Conservation (phyloP, 1,140 invertebrate species). For the Antheraea pernyi region DNA sequence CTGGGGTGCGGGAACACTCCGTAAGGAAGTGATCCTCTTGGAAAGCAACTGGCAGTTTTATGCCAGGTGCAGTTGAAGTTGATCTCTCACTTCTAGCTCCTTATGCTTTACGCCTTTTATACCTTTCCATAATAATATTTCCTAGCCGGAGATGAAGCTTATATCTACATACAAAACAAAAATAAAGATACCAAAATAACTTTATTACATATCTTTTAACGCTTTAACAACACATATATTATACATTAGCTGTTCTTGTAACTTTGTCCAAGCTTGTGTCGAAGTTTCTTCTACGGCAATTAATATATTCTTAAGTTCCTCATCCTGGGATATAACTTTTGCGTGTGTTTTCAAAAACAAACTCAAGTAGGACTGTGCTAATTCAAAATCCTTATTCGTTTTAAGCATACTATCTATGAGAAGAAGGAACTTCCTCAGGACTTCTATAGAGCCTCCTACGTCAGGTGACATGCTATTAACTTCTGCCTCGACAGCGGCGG, state of each 20-base stretch:
- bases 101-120: too few relatives aligned
- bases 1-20: too few relatives aligned
- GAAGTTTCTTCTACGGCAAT: conserved; percentile 81
- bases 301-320: conserved; percentile 80
- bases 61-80: too few relatives aligned
- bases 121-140: too few relatives aligned
- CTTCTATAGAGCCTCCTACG: conserved; percentile 82
- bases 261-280: conserved; percentile 81
- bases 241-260: conserved; percentile 87
- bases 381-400: conserved; percentile 92
- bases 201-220: conserved; percentile 83
- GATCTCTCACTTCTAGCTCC: too few relatives aligned
- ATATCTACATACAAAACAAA: neutral
- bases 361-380: conserved; percentile 94
- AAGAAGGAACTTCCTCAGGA: conserved; percentile 90
- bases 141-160: too few relatives aligned
- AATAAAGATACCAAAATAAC: neutral
- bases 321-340: conserved; percentile 80
- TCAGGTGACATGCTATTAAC: conserved; percentile 89
- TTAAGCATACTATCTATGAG: conserved; percentile 87
- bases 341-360: conserved; percentile 94
- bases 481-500: conserved; percentile 94
- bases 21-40: too few relatives aligned
- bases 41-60: too few relatives aligned
- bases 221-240: conserved; percentile 88